These are phyloP conservation scores for Eidolon helvum DNA, from an alignment of 2,113 vertebrate genomes.

Conservation along the genomic window DNA sequence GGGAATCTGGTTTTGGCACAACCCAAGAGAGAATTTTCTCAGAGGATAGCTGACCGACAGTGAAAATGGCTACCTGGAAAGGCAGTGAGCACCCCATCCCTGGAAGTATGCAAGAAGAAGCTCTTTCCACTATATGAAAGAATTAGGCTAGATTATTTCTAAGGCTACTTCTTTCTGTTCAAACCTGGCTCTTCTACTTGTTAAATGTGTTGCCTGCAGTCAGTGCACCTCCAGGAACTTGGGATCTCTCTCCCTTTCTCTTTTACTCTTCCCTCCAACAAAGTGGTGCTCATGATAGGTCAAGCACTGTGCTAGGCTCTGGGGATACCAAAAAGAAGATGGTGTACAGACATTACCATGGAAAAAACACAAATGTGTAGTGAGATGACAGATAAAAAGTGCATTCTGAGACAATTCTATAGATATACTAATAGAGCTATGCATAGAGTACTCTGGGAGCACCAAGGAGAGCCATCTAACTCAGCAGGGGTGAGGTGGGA, in stretches of 20 bases:
- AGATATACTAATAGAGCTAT: neutral
- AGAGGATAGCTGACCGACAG: accelerated
- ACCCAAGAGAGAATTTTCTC: neutral
- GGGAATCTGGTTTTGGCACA: neutral
- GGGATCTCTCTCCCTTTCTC: neutral
- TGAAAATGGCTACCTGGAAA: neutral
- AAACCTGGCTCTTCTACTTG: neutral
- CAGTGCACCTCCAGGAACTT: neutral
- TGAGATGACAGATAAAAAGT: neutral
- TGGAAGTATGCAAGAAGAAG: neutral
- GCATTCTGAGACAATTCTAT: neutral
- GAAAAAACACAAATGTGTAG: neutral
- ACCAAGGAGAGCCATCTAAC: neutral
- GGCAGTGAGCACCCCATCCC: neutral
- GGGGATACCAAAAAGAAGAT: neutral
- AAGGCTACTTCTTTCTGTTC: neutral
- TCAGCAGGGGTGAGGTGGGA: neutral
- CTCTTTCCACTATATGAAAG: neutral
- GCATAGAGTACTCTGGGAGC: neutral
- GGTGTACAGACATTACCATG: neutral
- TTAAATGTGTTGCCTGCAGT: neutral
- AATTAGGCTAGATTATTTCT: neutral
- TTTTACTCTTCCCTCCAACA: neutral
- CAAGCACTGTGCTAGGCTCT: neutral
- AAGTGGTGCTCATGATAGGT: neutral